Base-by-base conservation (phyloP, 2,797 vertebrate genomes). In the Peromyscus nudipes region DNA sequence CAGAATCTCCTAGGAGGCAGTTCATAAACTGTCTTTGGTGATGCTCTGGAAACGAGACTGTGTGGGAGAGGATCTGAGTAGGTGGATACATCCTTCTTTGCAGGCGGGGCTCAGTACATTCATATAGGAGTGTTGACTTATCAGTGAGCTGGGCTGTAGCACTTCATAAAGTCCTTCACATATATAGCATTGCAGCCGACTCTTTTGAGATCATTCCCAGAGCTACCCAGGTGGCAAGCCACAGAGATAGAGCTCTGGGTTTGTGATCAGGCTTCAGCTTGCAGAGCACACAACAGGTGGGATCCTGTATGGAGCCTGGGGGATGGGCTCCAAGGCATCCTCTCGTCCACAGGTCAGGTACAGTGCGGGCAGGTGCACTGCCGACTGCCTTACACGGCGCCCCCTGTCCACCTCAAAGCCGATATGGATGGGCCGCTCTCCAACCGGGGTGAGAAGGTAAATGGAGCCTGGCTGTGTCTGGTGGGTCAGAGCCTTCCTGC, bases 341-440 rank as follows among this genome's bases (percentile, higher is more conserved):
- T 98, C 97, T 98, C 95, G 0, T 98, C 97, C 98, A 94, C 98
- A 99, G 99, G 99, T 98, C 99, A 99, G 98, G 99, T 99, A 98
- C 99, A 99, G 98, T 99, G 99, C 95, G 99, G 99, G 97, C 99
- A 99, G 98, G 98, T 99, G 98, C 99, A 99, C 98, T 99, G 99
- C 98, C 98, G 99, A 97, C 99, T 99, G 87, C 99, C 99, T 97
- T 99, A 99, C 98, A 98, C 98, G 91, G 98, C 98, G 84, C 99
- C 99, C 91, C 99, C 99, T 14, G 99, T 99, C 98, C 99, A 99
- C 98, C 99, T 99, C 98, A 99, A 99, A 98, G 99, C 99, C 85
- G 99, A 99, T 97, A 98, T 99, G 99, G 99, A 99, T 98, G 99
- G 98, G 98, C 98, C 99, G 69, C 98, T 99, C 82, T 98, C 99